These are phyloP conservation scores for Leptopilina syphax DNA, from an alignment of 2,888 invertebrate genomes.

Conservation along the genomic window DNA sequence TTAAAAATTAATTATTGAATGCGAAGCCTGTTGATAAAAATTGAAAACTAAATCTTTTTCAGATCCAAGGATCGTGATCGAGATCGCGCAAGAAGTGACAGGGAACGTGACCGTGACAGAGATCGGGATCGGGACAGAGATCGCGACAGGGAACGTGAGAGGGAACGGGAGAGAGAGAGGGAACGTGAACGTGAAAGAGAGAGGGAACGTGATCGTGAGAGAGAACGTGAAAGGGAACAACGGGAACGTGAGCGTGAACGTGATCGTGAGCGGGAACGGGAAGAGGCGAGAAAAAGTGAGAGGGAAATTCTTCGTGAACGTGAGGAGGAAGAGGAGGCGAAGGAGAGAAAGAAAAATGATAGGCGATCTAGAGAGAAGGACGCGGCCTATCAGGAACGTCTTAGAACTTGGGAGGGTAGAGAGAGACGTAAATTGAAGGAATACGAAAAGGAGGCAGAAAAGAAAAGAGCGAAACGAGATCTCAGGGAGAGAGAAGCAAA, in stretches of 20 bases:
- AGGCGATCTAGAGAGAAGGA: conserved; percentile 96
- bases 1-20: too few species aligned
- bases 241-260: conserved; percentile 80
- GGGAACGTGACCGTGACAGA: conserved; percentile 75
- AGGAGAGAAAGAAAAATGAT: conserved; percentile 93
- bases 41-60: conserved; percentile 30
- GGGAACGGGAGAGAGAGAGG: conserved; percentile 76
- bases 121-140: conserved; percentile 77
- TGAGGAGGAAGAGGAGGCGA: conserved; percentile 93
- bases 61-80: conserved; percentile 70
- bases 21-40: background rate
- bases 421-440: conserved; percentile 94
- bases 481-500: conserved; percentile 95
- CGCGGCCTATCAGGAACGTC: conserved; percentile 95
- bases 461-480: conserved; percentile 89
- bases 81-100: conserved; percentile 55
- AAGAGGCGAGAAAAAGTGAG: conserved; percentile 79
- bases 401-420: conserved; percentile 90
- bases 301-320: conserved; percentile 85
- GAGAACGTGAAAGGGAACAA: conserved; percentile 83
- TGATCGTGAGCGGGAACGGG: conserved; percentile 78
- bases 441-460: conserved; percentile 91
- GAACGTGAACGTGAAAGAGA: conserved; percentile 76
- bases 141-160: conserved; percentile 80
- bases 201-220: conserved; percentile 75